These are phyloP conservation scores for Lampris incognitus DNA, from an alignment of 2,113 vertebrate genomes.

Conservation along the genomic window DNA sequence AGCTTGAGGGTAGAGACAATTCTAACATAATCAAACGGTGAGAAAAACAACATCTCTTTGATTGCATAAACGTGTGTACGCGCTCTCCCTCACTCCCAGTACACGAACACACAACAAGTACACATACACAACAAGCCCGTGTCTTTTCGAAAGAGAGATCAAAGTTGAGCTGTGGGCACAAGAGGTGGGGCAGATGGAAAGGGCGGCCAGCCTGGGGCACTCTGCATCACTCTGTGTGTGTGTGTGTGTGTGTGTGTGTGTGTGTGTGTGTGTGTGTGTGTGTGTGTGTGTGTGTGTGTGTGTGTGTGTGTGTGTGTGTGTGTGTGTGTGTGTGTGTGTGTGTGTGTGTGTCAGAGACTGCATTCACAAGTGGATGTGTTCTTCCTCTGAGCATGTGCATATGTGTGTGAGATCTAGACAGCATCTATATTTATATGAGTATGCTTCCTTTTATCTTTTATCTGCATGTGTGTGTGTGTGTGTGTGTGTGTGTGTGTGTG, in stretches of 20 bases:
- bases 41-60: slow-evolving; percentile 72
- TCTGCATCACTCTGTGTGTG: slow-evolving; percentile 66
- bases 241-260: slow-evolving; percentile 44
- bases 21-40: slow-evolving; percentile 56
- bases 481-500: slow-evolving; percentile 10
- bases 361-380: slow-evolving; percentile 61
- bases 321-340: slow-evolving; percentile 33
- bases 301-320: slow-evolving; percentile 44
- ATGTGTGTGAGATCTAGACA: slow-evolving; percentile 16
- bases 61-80: slow-evolving; percentile 70
- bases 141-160: slow-evolving; percentile 70
- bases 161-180: slow-evolving; percentile 80
- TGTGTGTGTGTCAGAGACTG: slow-evolving; percentile 52
- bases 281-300: slow-evolving; percentile 56
- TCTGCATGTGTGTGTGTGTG: not conserved
- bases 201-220: slow-evolving; percentile 75
- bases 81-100: not conserved
- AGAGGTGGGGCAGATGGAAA: slow-evolving; percentile 78
- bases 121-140: slow-evolving; percentile 53
- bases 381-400: slow-evolving; percentile 59
- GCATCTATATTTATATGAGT: slow-evolving; percentile 31
- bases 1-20: slow-evolving; percentile 72
- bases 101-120: slow-evolving; percentile 59
- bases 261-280: slow-evolving; percentile 33
- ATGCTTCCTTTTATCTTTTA: not conserved